A percentile compares a stretch with the other conserved stretches of the same genome.
Conservation (phyloP, 2,888 invertebrate genomes). For the Chrysotoxum bicinctum region DNA sequence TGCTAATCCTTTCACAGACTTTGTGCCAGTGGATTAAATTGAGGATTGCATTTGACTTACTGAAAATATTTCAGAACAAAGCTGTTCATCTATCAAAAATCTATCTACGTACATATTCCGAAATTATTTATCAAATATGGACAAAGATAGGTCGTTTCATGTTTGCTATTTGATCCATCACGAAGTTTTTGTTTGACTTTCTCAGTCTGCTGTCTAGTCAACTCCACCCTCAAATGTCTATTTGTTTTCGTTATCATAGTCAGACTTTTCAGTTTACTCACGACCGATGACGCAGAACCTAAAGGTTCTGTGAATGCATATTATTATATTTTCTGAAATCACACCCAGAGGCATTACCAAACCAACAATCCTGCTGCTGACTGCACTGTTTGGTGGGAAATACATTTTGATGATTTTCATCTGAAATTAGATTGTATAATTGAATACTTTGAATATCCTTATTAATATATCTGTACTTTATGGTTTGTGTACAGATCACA, state of each 20-base stretch:
- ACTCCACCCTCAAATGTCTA: background rate
- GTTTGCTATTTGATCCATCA: background rate
- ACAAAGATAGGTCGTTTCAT: background rate
- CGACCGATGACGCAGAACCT: background rate
- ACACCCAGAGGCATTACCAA: constrained; percentile 1
- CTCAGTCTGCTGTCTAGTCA: background rate
- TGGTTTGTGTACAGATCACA: constrained; percentile 26
- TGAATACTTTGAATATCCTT: constrained; percentile 66
- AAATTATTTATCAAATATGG: background rate
- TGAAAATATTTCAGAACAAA: no score
- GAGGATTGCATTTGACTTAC: no score
- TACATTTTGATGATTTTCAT: constrained; percentile 57
- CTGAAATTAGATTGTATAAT: constrained; percentile 65
- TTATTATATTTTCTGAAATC: background rate
- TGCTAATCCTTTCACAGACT: no score
- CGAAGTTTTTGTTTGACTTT: background rate
- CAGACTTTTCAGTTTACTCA: background rate
- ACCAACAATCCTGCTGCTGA: background rate
- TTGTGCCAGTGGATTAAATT: no score
- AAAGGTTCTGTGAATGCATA: background rate
- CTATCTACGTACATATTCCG: background rate
- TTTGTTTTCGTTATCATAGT: background rate
- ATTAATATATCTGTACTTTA: constrained; percentile 49
- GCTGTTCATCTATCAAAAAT: background rate
- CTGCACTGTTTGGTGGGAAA: background rate